Conservation (phyloP, 2,888 invertebrate species). For the Gisinianus flammeolus region DNA sequence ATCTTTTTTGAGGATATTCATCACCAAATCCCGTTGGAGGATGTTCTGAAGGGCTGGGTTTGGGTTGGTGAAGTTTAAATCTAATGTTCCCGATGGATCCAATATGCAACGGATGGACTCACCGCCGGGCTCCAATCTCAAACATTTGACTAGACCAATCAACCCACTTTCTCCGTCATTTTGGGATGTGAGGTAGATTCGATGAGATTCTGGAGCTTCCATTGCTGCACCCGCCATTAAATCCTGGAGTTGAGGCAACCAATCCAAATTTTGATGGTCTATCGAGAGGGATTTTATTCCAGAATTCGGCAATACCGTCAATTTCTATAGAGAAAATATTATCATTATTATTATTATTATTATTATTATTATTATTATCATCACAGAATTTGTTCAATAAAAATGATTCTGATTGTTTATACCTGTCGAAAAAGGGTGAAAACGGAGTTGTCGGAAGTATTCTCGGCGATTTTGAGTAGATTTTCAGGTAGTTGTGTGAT, state of each 20-base stretch:
- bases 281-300: neutral
- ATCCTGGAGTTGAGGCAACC: conserved; percentile 81
- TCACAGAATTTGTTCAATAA: too few species aligned
- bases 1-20: conserved; percentile 59
- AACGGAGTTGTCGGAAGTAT: neutral
- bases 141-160: conserved; percentile 86
- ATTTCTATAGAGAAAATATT: neutral
- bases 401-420: neutral
- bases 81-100: conserved; percentile 60
- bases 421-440: conserved; percentile 34
- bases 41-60: conserved; percentile 12
- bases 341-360: neutral
- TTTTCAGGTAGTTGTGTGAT: neutral
- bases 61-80: conserved; percentile 16
- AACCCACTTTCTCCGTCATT: conserved; percentile 76
- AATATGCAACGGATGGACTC: conserved; percentile 66
- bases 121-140: conserved; percentile 85
- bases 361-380: neutral
- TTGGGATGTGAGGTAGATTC: conserved; percentile 61
- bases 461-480: conserved; percentile 9
- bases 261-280: conserved; percentile 66
- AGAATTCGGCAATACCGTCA: neutral
- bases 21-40: conserved; percentile 35
- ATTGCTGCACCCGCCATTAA: conserved; percentile 70
- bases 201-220: conserved; percentile 59